Percentiles rank a stretch among this genome's conserved stretches.
Conservation (phyloP, 2,888 invertebrate genomes). For the Vesta saturnalis region DNA sequence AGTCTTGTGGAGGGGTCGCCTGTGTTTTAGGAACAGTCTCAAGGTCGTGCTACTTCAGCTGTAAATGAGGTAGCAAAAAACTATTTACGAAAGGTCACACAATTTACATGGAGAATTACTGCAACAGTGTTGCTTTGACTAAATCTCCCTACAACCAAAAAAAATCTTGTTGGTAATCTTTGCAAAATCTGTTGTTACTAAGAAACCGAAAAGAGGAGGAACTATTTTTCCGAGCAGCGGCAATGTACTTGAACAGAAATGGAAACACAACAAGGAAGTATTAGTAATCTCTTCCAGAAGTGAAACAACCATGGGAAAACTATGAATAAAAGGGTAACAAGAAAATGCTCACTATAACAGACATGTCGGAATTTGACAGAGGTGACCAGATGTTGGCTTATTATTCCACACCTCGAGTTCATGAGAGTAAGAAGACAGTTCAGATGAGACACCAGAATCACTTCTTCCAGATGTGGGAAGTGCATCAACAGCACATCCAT, state of each 20-base stretch:
- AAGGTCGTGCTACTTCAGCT: background rate
- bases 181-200: background rate
- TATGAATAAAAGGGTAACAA: background rate
- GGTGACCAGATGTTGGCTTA: background rate
- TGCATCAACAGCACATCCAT: no score
- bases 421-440: background rate
- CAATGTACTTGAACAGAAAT: background rate
- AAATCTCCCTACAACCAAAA: background rate
- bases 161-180: no score
- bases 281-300: background rate
- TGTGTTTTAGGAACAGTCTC: background rate
- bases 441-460: background rate
- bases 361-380: background rate
- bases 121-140: conserved; percentile 4
- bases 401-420: background rate
- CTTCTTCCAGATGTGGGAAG: background rate
- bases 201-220: background rate
- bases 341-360: background rate
- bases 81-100: conserved; percentile 5
- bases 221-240: no score
- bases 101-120: conserved; percentile 19
- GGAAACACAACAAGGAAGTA: background rate
- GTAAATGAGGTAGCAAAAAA: background rate
- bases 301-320: background rate
- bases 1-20: no score